phyloP scores from a whole-genome alignment of 2,888 invertebrate genomes.

The Cylindroiulus punctatus region DNA sequence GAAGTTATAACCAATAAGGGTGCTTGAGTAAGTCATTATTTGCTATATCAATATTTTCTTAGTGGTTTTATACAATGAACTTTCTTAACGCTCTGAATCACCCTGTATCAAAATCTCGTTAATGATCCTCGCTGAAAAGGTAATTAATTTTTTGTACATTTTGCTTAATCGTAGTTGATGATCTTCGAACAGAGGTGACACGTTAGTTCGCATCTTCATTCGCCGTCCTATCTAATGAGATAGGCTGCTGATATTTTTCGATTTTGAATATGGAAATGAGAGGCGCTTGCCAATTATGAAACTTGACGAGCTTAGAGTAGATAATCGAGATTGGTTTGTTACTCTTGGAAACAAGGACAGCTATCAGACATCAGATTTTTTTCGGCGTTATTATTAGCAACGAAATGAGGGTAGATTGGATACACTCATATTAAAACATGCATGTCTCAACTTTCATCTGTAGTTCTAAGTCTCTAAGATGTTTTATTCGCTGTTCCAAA shows the following conservation, averaged over 20 bases:
- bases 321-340: neutral
- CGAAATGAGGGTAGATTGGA: neutral
- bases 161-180: constrained; percentile 4
- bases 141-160: neutral
- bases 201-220: neutral
- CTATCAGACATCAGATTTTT: constrained; percentile 1
- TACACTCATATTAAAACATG: neutral
- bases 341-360: neutral
- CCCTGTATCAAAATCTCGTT: neutral
- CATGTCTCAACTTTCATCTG: neutral
- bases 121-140: neutral
- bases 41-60: no score
- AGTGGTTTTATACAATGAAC: no score
- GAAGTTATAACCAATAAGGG: no score
- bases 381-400: neutral
- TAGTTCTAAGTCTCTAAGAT: no score
- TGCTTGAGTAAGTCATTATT: no score
- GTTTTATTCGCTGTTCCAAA: no score
- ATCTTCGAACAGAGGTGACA: neutral
- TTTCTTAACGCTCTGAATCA: no score
- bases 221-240: neutral
- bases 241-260: neutral
- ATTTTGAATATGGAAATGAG: constrained; percentile 18
- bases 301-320: neutral
- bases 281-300: neutral